Percentiles rank a stretch among this genome's conserved stretches.
Evolutionary conservation across 1,140 invertebrate species (phyloP).

Genomic region (Drosophila erecta): DNA sequence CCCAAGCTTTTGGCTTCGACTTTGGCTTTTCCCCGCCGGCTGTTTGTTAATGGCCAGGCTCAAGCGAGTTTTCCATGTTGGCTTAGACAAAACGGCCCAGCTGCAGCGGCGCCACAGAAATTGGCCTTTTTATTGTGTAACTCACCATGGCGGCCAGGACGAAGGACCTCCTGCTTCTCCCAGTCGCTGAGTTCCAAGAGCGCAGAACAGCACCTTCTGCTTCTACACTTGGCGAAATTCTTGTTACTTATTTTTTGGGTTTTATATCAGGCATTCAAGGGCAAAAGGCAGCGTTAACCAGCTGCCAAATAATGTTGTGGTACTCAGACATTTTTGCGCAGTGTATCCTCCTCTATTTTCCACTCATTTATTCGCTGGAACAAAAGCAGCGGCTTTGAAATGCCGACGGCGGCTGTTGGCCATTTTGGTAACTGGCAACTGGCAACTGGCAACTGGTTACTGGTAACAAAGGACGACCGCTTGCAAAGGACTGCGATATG

Average conservation of each 20-base stretch:
- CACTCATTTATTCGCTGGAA: constrained; percentile 12
- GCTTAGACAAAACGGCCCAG: constrained; percentile 60
- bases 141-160: constrained; percentile 22
- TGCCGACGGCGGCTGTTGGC: constrained; percentile 53
- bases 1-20: constrained; percentile 35
- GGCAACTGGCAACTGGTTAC: background rate
- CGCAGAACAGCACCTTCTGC: constrained; percentile 29
- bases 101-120: constrained; percentile 58
- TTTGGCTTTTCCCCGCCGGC: constrained; percentile 40
- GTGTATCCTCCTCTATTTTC: constrained; percentile 6
- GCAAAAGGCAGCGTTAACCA: too few relatives aligned
- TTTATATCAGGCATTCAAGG: too few relatives aligned
- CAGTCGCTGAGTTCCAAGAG: background rate
- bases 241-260: too few relatives aligned
- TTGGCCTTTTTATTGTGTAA: constrained; percentile 69
- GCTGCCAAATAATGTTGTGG: too few relatives aligned
- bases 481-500: constrained; percentile 13
- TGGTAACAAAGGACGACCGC: constrained; percentile 19
- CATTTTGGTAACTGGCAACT: constrained; percentile 53
- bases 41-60: constrained; percentile 59
- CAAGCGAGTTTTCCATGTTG: constrained; percentile 57
- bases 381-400: constrained; percentile 64
- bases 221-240: background rate
- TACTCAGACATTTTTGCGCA: background rate
- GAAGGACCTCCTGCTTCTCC: background rate